Evolutionary conservation across 2,797 vertebrate species (phyloP).

Genomic region (Eulemur mongoz): DNA sequence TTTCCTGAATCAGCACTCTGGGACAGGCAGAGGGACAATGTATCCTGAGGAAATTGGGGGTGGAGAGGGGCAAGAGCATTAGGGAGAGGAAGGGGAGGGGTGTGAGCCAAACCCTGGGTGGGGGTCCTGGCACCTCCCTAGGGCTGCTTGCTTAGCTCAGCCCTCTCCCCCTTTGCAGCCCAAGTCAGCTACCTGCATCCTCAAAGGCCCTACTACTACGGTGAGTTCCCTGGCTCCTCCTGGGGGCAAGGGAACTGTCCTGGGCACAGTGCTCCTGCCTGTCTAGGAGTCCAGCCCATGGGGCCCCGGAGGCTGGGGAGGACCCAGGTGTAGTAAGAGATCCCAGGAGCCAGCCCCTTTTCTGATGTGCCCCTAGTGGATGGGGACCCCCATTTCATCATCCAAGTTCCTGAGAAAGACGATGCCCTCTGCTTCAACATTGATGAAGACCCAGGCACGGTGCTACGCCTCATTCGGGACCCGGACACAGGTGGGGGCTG

Average conservation of each 20-base stretch:
- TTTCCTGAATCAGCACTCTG: background rate
- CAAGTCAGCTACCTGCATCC: conserved; percentile 37
- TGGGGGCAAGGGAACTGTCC: background rate
- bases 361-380: conserved; percentile 89
- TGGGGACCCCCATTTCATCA: conserved; percentile 96
- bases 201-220: conserved; percentile 53
- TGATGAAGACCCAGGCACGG: conserved; percentile 90
- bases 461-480: conserved; percentile 92
- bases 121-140: background rate
- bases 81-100: background rate
- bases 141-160: background rate
- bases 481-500: conserved; percentile 88
- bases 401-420: conserved; percentile 88
- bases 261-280: background rate
- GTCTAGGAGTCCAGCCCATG: background rate
- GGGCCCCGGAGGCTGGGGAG: background rate
- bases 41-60: background rate
- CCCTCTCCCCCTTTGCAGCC: background rate
- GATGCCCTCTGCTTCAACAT: conserved; percentile 97
- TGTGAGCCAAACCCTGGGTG: background rate
- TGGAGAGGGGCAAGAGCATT: background rate
- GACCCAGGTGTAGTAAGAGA: background rate
- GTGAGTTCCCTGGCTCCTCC: conserved; percentile 58
- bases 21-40: background rate
- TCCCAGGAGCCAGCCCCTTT: background rate